phyloP scores from a whole-genome alignment of 2,888 invertebrate species.

The Palloptera scutellata region DNA sequence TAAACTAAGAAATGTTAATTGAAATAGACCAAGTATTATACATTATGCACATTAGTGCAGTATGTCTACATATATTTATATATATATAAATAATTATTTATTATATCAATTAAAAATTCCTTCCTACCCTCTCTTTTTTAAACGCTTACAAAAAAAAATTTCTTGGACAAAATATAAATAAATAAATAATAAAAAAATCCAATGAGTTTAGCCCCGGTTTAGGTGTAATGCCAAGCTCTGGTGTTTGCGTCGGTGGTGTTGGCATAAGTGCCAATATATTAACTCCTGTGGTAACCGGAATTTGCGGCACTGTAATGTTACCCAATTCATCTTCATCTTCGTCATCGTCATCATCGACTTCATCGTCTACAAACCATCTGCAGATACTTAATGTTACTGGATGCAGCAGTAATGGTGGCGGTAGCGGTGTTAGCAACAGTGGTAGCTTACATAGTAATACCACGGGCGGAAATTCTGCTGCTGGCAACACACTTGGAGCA shows the following conservation, averaged over 20 bases:
- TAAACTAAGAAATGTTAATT: no score
- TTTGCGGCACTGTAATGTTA: constrained; percentile 56
- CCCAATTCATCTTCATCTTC: constrained; percentile 61
- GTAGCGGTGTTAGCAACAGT: constrained; percentile 1
- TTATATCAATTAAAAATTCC: not conserved
- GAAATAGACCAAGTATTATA: not conserved
- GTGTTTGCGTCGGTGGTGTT: constrained; percentile 34
- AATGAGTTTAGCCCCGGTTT: constrained; percentile 33
- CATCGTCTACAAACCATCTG: constrained; percentile 56
- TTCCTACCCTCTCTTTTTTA: constrained; percentile 24
- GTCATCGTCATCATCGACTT: constrained; percentile 59
- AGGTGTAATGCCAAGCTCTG: constrained; percentile 32
- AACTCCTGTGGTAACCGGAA: constrained; percentile 59
- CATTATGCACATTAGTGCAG: no score
- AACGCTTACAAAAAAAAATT: constrained; percentile 29
- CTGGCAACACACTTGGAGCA: constrained; percentile 14
- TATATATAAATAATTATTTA: constrained; percentile 7
- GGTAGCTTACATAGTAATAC: constrained; percentile 19
- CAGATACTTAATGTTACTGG: constrained; percentile 49
- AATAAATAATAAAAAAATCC: constrained; percentile 11
- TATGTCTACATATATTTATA: not conserved
- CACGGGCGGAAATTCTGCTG: constrained; percentile 25
- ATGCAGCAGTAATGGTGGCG: constrained; percentile 15
- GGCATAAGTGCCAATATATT: constrained; percentile 48
- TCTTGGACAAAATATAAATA: constrained; percentile 28